Percentiles rank a stretch among this genome's conserved stretches.
Evolutionary conservation across 1,140 invertebrate genomes (phyloP).

Genomic region (Zaprionus nigranus): DNA sequence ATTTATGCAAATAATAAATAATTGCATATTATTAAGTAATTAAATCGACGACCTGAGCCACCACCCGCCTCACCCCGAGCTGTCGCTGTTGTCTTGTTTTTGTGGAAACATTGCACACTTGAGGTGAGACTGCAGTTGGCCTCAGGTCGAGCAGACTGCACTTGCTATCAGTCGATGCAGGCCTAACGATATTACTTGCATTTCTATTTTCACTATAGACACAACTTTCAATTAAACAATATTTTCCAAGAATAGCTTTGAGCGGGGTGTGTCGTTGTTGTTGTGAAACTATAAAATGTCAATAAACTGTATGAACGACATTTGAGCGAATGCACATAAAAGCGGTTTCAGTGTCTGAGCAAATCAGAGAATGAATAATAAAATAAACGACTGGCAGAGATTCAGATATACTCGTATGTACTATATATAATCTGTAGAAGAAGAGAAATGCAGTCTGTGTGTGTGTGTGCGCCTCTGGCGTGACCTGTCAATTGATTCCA

Average conservation of each 20-base stretch:
- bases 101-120: slow-evolving; percentile 2
- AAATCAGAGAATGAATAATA: slow-evolving; percentile 3
- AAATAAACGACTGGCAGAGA: slow-evolving; percentile 5
- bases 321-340: not conserved
- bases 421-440: not conserved
- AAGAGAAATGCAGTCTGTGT: not conserved
- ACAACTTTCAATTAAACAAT: slow-evolving; percentile 14
- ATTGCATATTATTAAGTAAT: slow-evolving; percentile 30
- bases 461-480: not conserved
- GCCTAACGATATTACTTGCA: slow-evolving; percentile 13
- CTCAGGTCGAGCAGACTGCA: not conserved
- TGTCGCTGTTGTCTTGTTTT: not conserved
- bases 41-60: not conserved
- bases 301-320: not conserved
- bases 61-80: not conserved
- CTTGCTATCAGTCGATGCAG: not conserved
- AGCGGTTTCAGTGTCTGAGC: not conserved
- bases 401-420: slow-evolving; percentile 13
- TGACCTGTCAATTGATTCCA: slow-evolving; percentile 30
- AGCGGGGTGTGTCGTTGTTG: not conserved
- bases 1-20: slow-evolving; percentile 23
- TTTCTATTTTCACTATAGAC: not conserved
- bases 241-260: not conserved
- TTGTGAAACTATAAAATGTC: not conserved
- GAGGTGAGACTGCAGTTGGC: slow-evolving; percentile 6